Conservation (phyloP, 1,140 invertebrate genomes). For the Cyrtorhinus lividipennis region DNA sequence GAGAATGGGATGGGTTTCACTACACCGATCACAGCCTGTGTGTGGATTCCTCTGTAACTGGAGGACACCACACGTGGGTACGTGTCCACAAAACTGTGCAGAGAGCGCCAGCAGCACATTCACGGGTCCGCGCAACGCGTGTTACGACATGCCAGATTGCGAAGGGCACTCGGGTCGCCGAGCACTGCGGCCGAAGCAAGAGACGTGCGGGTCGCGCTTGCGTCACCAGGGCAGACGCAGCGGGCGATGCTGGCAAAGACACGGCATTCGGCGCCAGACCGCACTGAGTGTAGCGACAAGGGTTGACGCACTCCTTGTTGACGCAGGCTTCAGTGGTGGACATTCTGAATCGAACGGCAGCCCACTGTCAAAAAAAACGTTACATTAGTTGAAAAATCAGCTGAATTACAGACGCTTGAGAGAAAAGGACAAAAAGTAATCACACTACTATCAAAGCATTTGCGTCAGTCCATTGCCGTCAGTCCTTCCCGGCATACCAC, state of each 20-base stretch:
- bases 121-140: slow-evolving; percentile 63
- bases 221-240: slow-evolving; percentile 68
- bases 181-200: too few relatives aligned
- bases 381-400: too few relatives aligned
- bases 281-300: slow-evolving; percentile 63
- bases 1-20: too few relatives aligned
- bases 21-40: slow-evolving; percentile 45
- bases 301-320: slow-evolving; percentile 65
- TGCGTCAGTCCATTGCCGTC: slow-evolving; percentile 69
- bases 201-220: too few relatives aligned
- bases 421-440: too few relatives aligned
- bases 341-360: slow-evolving; percentile 76
- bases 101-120: slow-evolving; percentile 48
- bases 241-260: slow-evolving; percentile 54
- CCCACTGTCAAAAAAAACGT: too few relatives aligned
- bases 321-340: slow-evolving; percentile 67
- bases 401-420: too few relatives aligned
- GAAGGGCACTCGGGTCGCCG: slow-evolving; percentile 61
- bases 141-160: slow-evolving; percentile 57
- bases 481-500: slow-evolving; percentile 67
- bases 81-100: slow-evolving; percentile 65
- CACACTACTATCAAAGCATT: slow-evolving; percentile 53
- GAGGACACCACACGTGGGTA: slow-evolving; percentile 62
- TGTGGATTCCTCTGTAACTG: slow-evolving; percentile 62
- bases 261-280: slow-evolving; percentile 61